Conservation (phyloP, 2,113 vertebrate species). For the Mionectes macconnelli region DNA sequence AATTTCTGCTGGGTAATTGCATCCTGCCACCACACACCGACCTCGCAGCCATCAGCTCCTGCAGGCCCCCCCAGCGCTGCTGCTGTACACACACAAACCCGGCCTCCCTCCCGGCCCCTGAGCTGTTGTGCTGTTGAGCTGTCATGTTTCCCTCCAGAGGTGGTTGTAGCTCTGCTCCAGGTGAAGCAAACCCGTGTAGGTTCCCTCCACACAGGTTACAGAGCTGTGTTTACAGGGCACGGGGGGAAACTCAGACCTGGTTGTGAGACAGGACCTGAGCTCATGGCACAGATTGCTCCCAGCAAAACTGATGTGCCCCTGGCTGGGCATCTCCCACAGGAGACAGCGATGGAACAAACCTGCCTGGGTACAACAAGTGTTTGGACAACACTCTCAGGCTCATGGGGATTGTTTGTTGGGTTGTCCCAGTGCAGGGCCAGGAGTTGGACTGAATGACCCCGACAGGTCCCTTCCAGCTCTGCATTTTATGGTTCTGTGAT, state of each 20-base stretch:
- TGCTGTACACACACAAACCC: fast-evolving
- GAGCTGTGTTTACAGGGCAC: neutral
- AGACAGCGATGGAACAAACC: neutral
- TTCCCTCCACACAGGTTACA: neutral
- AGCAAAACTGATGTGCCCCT: fast-evolving
- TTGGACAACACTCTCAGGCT: neutral
- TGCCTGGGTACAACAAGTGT: neutral
- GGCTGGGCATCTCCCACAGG: neutral
- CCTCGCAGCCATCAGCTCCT: neutral
- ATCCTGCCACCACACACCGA: neutral
- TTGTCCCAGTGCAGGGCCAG: neutral
- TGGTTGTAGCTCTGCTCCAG: neutral
- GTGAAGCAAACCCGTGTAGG: neutral
- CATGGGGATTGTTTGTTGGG: neutral
- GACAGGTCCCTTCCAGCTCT: neutral
- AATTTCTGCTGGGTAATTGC: neutral
- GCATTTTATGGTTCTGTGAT: neutral
- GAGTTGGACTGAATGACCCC: neutral
- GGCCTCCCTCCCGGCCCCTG: neutral
- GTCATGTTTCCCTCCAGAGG: neutral
- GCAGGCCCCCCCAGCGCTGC: neutral
- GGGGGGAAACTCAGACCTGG: fast-evolving
- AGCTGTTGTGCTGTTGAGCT: neutral
- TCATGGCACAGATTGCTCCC: fast-evolving
- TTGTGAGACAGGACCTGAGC: fast-evolving